phyloP scores from a whole-genome alignment of 2,113 vertebrate genomes.

The Seriola quinqueradiata region DNA sequence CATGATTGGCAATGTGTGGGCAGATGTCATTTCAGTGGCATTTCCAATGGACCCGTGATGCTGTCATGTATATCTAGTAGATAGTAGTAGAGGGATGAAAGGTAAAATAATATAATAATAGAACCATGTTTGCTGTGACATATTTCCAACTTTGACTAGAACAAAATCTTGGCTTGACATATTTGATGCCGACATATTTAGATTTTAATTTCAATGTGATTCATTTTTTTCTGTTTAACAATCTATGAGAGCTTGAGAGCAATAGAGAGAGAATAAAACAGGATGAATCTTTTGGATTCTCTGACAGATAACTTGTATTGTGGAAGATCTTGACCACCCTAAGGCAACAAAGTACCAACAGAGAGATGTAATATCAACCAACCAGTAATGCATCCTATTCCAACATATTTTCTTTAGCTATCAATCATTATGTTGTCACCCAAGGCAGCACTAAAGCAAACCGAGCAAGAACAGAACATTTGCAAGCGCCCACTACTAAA shows the following conservation, averaged over 20 bases:
- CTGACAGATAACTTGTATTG: neutral
- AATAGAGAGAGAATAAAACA: neutral
- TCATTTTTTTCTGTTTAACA: neutral
- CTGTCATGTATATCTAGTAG: slow-evolving; percentile 7
- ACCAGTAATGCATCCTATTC: slow-evolving; percentile 39
- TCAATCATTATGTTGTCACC: slow-evolving; percentile 52
- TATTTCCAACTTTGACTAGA: neutral
- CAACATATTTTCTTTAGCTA: slow-evolving; percentile 36
- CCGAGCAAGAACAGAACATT: slow-evolving; percentile 36
- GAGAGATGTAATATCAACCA: slow-evolving; percentile 46
- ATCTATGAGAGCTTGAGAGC: neutral
- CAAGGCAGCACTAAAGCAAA: slow-evolving; percentile 34
- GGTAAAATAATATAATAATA: neutral
- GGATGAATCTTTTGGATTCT: slow-evolving; percentile 21
- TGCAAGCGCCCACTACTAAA: slow-evolving; percentile 8
- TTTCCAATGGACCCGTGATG: slow-evolving; percentile 7
- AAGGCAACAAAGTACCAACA: slow-evolving; percentile 38
- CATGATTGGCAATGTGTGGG: slow-evolving; percentile 26
- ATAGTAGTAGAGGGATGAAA: neutral
- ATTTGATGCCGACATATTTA: slow-evolving; percentile 1
- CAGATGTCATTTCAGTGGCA: slow-evolving; percentile 29
- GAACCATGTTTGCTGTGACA: neutral
- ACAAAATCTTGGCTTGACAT: neutral
- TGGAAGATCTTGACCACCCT: slow-evolving; percentile 8
- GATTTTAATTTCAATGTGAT: neutral